Conservation (phyloP, 2,797 vertebrate genomes). For the Onychomys torridus region DNA sequence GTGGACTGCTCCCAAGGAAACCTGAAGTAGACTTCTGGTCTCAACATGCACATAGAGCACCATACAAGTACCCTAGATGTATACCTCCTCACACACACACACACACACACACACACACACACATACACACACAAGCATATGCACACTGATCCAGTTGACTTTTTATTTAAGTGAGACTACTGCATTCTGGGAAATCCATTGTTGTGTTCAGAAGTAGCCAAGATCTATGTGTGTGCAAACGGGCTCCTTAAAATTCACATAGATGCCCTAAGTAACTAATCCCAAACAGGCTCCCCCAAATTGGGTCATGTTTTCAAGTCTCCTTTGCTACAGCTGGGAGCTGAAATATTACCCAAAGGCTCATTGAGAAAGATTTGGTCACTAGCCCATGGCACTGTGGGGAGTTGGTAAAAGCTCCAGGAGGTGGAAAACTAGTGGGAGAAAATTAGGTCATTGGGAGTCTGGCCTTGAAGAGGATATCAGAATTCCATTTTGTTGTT, state of each 20-base stretch:
- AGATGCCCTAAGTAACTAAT: background rate
- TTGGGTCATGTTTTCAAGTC: background rate
- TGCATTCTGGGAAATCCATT: background rate
- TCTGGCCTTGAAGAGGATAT: background rate
- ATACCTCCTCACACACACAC: background rate
- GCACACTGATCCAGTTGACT: background rate
- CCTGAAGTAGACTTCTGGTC: background rate
- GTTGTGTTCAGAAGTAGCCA: background rate
- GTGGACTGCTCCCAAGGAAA: background rate
- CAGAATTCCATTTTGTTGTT: background rate
- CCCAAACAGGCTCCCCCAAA: background rate
- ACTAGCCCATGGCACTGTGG: background rate
- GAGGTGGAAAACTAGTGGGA: too few species aligned
- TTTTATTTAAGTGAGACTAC: background rate
- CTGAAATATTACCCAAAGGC: background rate
- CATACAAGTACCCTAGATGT: too few species aligned
- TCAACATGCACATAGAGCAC: background rate
- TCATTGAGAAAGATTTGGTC: background rate
- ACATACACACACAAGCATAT: background rate
- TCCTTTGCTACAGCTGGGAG: background rate
- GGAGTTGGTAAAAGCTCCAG: background rate
- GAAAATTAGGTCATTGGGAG: background rate
- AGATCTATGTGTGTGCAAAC: too few species aligned
- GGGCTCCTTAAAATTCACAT: background rate
- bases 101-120: background rate